A percentile compares a stretch with the other conserved stretches of the same genome.
Evolutionary conservation across 2,797 vertebrate genomes (phyloP).

Genomic region (Cirrhinus mrigala): DNA sequence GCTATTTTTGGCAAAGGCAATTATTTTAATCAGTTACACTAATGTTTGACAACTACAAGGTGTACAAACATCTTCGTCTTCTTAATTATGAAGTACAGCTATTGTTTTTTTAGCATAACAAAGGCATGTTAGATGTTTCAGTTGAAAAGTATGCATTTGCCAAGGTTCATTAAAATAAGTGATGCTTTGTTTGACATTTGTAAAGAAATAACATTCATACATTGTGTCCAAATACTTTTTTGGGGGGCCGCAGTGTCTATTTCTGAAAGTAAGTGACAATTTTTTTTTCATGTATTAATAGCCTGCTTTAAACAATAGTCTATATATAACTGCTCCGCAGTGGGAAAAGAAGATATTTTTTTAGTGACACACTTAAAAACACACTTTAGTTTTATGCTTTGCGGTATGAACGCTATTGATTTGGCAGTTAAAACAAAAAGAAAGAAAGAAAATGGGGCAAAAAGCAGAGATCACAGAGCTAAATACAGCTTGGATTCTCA

Average conservation of each 20-base stretch:
- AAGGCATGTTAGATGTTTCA: neutral
- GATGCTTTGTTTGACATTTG: neutral
- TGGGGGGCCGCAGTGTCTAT: neutral
- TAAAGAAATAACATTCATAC: neutral
- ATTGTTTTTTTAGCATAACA: neutral
- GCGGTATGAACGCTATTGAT: neutral
- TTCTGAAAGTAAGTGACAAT: neutral
- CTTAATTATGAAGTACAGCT: too few relatives aligned
- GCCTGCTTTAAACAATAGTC: slow-evolving; percentile 39
- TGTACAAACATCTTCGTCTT: neutral
- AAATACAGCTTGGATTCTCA: slow-evolving; percentile 34
- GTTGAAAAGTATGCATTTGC: neutral
- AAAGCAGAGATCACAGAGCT: neutral
- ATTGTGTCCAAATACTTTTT: slow-evolving; percentile 5
- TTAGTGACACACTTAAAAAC: slow-evolving; percentile 27
- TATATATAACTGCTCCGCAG: slow-evolving; percentile 29
- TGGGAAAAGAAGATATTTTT: neutral
- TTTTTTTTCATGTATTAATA: slow-evolving; percentile 14
- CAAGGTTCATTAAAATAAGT: neutral
- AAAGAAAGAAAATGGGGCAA: neutral
- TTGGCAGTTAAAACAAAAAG: neutral
- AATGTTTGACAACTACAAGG: neutral
- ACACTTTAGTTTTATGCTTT: slow-evolving; percentile 3
- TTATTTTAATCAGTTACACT: neutral
- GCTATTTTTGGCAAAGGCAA: neutral